phyloP scores from a whole-genome alignment of 1,140 invertebrate genomes.

The Asobara japonica region DNA sequence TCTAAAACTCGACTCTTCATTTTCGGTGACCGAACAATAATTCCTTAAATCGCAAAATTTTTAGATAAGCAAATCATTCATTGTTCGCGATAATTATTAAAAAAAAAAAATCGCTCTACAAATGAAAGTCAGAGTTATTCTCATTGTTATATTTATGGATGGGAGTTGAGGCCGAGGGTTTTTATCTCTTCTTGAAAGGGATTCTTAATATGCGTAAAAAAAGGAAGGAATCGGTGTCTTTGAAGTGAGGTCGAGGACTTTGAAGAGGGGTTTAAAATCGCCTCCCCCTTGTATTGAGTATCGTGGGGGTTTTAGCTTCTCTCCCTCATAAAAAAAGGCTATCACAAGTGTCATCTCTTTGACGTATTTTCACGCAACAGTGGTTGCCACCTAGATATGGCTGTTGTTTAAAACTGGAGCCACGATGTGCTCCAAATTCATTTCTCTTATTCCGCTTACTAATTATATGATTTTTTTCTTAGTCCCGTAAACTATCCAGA shows the following conservation, averaged over 20 bases:
- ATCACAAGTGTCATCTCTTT: slow-evolving; percentile 14
- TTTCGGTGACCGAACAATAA: too few relatives aligned
- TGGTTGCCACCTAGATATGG: neutral
- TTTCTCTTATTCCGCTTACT: too few relatives aligned
- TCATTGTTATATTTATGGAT: neutral
- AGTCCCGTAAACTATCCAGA: too few relatives aligned
- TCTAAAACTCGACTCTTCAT: too few relatives aligned
- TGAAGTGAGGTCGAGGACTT: slow-evolving; percentile 4
- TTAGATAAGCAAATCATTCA: too few relatives aligned
- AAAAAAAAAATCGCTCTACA: too few relatives aligned
- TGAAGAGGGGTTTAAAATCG: slow-evolving; percentile 16
- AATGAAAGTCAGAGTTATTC: neutral
- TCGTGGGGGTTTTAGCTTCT: neutral
- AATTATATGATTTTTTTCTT: too few relatives aligned
- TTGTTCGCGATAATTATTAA: too few relatives aligned
- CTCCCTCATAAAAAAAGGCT: slow-evolving; percentile 8
- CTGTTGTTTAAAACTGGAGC: neutral
- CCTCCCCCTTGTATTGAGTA: neutral
- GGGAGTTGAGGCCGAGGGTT: neutral
- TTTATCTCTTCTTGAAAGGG: neutral
- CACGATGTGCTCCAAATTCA: neutral
- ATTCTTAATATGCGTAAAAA: slow-evolving; percentile 16
- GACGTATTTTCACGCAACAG: slow-evolving; percentile 16
- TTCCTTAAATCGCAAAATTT: too few relatives aligned
- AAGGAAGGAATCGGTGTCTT: slow-evolving; percentile 3